A percentile compares a stretch with the other conserved stretches of the same genome.
Evolutionary conservation across 2,888 invertebrate species (phyloP).

Genomic region (Acrobasis suavella): DNA sequence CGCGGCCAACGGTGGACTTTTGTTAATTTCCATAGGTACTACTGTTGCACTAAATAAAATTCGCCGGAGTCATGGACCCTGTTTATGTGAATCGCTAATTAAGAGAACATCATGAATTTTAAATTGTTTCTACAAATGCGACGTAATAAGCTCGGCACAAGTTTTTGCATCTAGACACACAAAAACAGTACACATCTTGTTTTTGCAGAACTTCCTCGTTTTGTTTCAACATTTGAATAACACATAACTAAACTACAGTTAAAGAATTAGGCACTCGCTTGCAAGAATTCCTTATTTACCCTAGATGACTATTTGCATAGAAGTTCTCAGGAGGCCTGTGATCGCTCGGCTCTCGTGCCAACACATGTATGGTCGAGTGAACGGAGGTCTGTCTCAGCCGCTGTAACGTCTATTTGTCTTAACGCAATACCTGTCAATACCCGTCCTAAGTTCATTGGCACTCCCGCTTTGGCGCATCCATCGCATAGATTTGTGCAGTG

Average conservation of each 20-base stretch:
- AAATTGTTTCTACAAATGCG: constrained; percentile 1
- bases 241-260: constrained; percentile 52
- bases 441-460: constrained; percentile 80
- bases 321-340: constrained; percentile 73
- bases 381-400: constrained; percentile 75
- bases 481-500: constrained; percentile 75
- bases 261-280: constrained; percentile 58
- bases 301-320: constrained; percentile 71
- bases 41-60: constrained; percentile 19
- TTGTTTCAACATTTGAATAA: constrained; percentile 37
- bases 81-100: constrained; percentile 2
- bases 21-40: constrained; percentile 22
- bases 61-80: constrained; percentile 6
- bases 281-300: constrained; percentile 75
- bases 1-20: constrained; percentile 24
- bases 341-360: constrained; percentile 51
- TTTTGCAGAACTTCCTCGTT: constrained; percentile 31
- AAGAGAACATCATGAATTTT: constrained; percentile 12
- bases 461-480: constrained; percentile 77
- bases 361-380: constrained; percentile 68
- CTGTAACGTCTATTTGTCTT: constrained; percentile 78
- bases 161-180: constrained; percentile 13
- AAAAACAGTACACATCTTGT: constrained; percentile 17
- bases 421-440: constrained; percentile 82
- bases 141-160: constrained; percentile 8